These are phyloP conservation scores for Brachionus manjavacas DNA, from an alignment of 1,140 invertebrate genomes.

Conservation along the genomic window DNA sequence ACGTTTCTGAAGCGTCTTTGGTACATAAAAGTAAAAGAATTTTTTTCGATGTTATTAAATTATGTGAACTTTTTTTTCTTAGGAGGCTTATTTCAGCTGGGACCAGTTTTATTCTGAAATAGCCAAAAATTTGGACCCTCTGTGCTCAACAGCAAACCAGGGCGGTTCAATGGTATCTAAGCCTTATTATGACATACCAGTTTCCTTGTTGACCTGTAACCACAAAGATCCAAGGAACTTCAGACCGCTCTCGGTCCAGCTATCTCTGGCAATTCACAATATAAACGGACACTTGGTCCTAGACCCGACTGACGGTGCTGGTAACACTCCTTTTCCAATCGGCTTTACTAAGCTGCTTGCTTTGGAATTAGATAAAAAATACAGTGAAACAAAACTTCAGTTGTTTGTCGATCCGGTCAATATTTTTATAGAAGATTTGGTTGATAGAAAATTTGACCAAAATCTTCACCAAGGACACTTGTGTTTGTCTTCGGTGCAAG, in stretches of 20 bases:
- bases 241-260: constrained; percentile 79
- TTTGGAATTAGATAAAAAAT: constrained; percentile 92
- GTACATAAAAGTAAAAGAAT: constrained; percentile 32
- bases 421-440: constrained; percentile 52
- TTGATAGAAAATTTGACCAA: constrained; percentile 60
- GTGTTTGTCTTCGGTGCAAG: constrained; percentile 78
- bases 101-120: constrained; percentile 40
- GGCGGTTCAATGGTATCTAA: neutral
- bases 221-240: constrained; percentile 72
- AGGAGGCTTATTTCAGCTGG: constrained; percentile 41
- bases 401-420: constrained; percentile 77
- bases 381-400: constrained; percentile 81
- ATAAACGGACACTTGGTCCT: constrained; percentile 75
- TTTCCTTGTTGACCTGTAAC: neutral
- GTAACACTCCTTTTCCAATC: constrained; percentile 69
- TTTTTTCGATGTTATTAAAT: too few relatives aligned
- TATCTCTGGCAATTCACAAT: constrained; percentile 88
- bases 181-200: neutral
- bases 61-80: neutral
- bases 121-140: neutral
- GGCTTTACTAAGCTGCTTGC: constrained; percentile 82
- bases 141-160: neutral
- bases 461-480: constrained; percentile 82
- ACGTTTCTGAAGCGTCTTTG: constrained; percentile 36
- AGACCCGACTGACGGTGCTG: constrained; percentile 35